These are phyloP conservation scores for Dryobota labecula DNA, from an alignment of 2,888 invertebrate species.

Conservation along the genomic window DNA sequence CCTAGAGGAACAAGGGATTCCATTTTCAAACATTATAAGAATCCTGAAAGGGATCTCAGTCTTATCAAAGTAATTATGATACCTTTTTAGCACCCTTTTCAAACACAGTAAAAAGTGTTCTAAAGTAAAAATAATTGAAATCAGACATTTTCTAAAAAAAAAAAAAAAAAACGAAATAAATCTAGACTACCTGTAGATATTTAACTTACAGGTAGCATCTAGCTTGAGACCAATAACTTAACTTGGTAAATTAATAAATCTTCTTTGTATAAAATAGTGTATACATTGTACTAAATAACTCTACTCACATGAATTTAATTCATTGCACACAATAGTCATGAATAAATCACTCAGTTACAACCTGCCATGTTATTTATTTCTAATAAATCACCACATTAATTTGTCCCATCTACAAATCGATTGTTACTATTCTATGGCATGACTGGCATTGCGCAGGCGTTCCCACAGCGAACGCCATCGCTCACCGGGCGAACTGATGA, in stretches of 20 bases:
- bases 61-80: neutral
- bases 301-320: neutral
- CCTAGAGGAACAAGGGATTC: slow-evolving; percentile 54
- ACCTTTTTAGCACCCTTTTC: too few relatives aligned
- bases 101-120: too few relatives aligned
- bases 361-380: neutral
- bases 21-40: neutral
- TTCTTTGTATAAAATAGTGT: neutral
- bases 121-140: neutral
- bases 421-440: slow-evolving; percentile 77
- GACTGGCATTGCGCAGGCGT: slow-evolving; percentile 87
- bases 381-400: slow-evolving; percentile 53
- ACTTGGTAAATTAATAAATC: slow-evolving; percentile 5
- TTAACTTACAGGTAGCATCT: neutral
- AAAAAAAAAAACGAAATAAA: neutral
- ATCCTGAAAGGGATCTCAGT: neutral
- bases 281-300: slow-evolving; percentile 6
- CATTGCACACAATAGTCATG: slow-evolving; percentile 6
- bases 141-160: neutral
- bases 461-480: slow-evolving; percentile 88
- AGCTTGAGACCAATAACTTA: neutral
- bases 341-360: slow-evolving; percentile 41
- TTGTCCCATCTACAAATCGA: slow-evolving; percentile 54
- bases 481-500: slow-evolving; percentile 87
- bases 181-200: neutral